phyloP scores from a whole-genome alignment of 2,113 vertebrate genomes.

The Nibea albiflora region DNA sequence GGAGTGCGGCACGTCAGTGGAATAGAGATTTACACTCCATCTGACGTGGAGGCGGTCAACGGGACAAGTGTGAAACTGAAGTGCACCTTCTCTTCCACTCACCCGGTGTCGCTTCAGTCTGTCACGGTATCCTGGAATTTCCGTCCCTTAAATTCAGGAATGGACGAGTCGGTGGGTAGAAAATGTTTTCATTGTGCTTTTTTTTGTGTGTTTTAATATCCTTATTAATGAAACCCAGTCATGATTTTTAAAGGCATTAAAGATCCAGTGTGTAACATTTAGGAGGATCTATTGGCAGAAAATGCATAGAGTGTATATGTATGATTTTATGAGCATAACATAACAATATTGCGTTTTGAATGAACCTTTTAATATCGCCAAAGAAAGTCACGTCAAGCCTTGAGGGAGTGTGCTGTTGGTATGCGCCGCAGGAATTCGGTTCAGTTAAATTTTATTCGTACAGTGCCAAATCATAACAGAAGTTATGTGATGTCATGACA shows the following conservation, averaged over 20 bases:
- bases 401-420: too few species aligned
- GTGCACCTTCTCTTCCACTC: constrained; percentile 90
- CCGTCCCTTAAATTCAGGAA: constrained; percentile 76
- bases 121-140: constrained; percentile 90
- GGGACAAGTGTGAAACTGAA: constrained; percentile 89
- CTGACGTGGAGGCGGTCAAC: constrained; percentile 86
- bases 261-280: too few species aligned
- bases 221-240: neutral
- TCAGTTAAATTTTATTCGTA: too few species aligned
- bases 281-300: too few species aligned
- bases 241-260: neutral
- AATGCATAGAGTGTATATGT: too few species aligned
- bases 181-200: neutral
- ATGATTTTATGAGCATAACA: too few species aligned
- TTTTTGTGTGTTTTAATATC: neutral
- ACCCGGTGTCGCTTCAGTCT: constrained; percentile 71
- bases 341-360: too few species aligned
- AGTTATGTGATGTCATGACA: too few species aligned
- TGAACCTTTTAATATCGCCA: too few species aligned
- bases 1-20: constrained; percentile 77
- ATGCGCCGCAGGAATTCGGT: too few species aligned
- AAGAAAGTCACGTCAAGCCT: too few species aligned
- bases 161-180: constrained; percentile 86
- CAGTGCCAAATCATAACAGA: too few species aligned
- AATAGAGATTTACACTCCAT: constrained; percentile 84